phyloP scores from a whole-genome alignment of 2,113 vertebrate species.

The Caranx melampygus region DNA sequence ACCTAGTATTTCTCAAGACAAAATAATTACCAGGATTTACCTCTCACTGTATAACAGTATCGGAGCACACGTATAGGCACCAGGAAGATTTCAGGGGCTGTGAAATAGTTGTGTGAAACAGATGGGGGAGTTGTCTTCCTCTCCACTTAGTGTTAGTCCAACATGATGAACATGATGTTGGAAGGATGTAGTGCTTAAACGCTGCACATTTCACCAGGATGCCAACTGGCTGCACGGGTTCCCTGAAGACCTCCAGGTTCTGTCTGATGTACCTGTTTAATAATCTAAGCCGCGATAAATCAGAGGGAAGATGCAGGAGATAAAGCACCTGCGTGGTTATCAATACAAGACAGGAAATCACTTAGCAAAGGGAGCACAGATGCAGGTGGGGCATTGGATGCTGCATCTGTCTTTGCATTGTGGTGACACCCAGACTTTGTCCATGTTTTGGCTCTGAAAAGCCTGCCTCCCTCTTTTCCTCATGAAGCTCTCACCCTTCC shows the following conservation, averaged over 20 bases:
- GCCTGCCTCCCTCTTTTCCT: slow-evolving; percentile 9
- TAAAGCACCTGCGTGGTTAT: slow-evolving; percentile 63
- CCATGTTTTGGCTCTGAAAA: slow-evolving; percentile 12
- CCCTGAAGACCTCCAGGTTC: slow-evolving; percentile 33
- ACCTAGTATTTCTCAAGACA: slow-evolving; percentile 21
- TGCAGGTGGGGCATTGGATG: slow-evolving; percentile 32
- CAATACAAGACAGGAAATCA: slow-evolving; percentile 67
- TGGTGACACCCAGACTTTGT: slow-evolving; percentile 35
- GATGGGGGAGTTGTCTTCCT: slow-evolving; percentile 8
- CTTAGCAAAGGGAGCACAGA: slow-evolving; percentile 51
- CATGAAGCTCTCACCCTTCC: background rate
- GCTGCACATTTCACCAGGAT: slow-evolving; percentile 4
- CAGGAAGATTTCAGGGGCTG: background rate
- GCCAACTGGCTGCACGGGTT: slow-evolving; percentile 24
- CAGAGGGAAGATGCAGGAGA: slow-evolving; percentile 31
- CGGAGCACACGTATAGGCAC: background rate
- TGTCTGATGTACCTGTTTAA: slow-evolving; percentile 51
- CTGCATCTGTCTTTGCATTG: slow-evolving; percentile 45
- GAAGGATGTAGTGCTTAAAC: slow-evolving; percentile 4
- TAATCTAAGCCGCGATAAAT: slow-evolving; percentile 63
- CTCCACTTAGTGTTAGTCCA: slow-evolving; percentile 4
- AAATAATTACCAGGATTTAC: slow-evolving; percentile 50
- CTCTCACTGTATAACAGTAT: background rate
- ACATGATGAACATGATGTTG: slow-evolving; percentile 16
- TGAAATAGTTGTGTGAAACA: slow-evolving; percentile 24